Conservation (phyloP, 2,113 vertebrate genomes). For the Alouatta palliata region DNA sequence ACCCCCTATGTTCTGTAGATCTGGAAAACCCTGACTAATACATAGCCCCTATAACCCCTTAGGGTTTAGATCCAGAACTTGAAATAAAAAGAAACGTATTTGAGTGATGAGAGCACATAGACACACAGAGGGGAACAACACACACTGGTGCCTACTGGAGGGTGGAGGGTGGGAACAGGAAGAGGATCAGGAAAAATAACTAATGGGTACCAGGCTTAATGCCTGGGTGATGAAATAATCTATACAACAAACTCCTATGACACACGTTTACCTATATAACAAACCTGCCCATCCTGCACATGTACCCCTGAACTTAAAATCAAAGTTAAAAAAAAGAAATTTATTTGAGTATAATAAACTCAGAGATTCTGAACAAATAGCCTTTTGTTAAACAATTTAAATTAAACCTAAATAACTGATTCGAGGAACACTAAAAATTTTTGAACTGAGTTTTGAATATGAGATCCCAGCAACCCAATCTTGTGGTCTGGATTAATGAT, state of each 20-base stretch:
- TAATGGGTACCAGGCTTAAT: too few relatives aligned
- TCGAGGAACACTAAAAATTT: neutral
- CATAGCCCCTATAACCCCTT: neutral
- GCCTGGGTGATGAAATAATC: too few relatives aligned
- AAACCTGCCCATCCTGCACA: too few relatives aligned
- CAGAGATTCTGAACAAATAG: neutral
- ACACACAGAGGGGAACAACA: too few relatives aligned
- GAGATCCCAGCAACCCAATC: neutral
- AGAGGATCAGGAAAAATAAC: too few relatives aligned
- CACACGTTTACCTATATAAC: too few relatives aligned
- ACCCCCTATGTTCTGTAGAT: neutral
- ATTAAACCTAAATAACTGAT: neutral
- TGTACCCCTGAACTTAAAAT: neutral
- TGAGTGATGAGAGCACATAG: neutral
- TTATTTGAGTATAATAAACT: neutral
- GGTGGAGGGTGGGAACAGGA: too few relatives aligned
- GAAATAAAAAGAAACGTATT: neutral
- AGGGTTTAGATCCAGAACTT: neutral
- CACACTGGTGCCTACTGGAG: too few relatives aligned
- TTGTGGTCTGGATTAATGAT: neutral
- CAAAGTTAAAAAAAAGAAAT: neutral
- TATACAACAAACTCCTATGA: too few relatives aligned
- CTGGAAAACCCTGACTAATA: neutral
- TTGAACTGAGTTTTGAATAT: neutral
- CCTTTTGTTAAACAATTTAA: constrained; percentile 19